Percentiles rank a stretch among this genome's conserved stretches.
These are phyloP conservation scores for Bombus pascuorum DNA, from an alignment of 1,140 invertebrate species.

Conservation along the genomic window DNA sequence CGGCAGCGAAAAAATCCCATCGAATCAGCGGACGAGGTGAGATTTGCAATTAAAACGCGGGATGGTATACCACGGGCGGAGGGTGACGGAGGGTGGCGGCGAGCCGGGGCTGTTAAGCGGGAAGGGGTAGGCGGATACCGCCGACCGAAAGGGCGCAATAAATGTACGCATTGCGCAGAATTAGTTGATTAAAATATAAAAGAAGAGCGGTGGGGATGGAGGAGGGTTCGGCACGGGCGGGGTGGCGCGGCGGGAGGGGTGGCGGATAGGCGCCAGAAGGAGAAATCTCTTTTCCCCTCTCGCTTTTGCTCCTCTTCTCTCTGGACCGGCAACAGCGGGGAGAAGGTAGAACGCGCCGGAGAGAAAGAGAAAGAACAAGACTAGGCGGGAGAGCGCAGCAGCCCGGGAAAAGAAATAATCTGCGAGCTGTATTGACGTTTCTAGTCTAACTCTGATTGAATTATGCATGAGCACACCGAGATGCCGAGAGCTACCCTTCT, in stretches of 20 bases:
- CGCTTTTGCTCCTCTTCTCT: conserved; percentile 54
- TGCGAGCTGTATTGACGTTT: conserved; percentile 84
- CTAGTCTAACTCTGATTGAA: conserved; percentile 84
- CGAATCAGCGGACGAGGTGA: conserved; percentile 80
- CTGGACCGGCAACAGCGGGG: conserved; percentile 26
- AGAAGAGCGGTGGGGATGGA: conserved; percentile 78
- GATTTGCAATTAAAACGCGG: conserved; percentile 81
- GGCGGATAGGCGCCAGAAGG: conserved; percentile 68
- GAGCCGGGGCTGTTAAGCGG: conserved; percentile 41
- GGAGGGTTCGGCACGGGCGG: conserved; percentile 47
- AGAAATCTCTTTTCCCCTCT: conserved; percentile 69
- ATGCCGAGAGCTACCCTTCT: conserved; percentile 65
- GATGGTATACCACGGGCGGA: conserved; percentile 72
- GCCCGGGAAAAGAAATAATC: conserved; percentile 84
- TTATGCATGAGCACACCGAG: conserved; percentile 83
- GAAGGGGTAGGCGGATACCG: conserved; percentile 62
- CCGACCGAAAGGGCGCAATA: conserved; percentile 79
- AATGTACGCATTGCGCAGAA: conserved; percentile 82
- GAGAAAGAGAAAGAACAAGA: conserved; percentile 74
- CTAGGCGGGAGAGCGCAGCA: conserved; percentile 74
- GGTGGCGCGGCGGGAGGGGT: conserved; percentile 49
- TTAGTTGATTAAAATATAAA: conserved; percentile 83
- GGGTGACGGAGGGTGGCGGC: conserved; percentile 60
- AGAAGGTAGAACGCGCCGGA: conserved; percentile 52
- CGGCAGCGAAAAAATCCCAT: conserved; percentile 79